Base-by-base conservation (phyloP, 2,113 vertebrate species). In the Oryzias javanicus region DNA sequence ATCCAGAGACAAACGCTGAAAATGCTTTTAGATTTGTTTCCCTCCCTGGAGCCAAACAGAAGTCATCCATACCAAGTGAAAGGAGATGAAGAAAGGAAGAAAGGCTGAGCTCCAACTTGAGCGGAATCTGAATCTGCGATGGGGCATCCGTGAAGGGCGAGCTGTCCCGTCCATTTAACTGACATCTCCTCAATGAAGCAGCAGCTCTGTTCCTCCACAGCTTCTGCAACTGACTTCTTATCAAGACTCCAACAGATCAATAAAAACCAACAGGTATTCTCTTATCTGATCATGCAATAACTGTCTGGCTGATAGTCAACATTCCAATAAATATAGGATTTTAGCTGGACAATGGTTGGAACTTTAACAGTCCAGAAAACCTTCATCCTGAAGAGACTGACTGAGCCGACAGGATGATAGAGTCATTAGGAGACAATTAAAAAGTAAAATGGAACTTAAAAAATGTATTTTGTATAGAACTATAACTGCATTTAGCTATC, bases 101-200 rank as follows among this genome's bases (percentile, higher is more conserved):
- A 51, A 55, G 49, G 62, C 58, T 45, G 69, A 42, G 58, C 3
- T 29, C 22, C 35, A 60, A 52, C 45, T 49, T 2, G 57, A 67
- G 62, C 44, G 49, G 68, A 79, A 81, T 83, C 42, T 57, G 55
- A 74, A 83, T 65, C 55, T 53, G 60, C 14, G 5, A 17, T 51
- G 60, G 0, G 6, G 42, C 29, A 35, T 35, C 29, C 29, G 3
- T 35, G 29, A 35, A 75, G 54, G 62, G n/a, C 14, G 29, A 67
- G 47, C 67, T 69, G 59, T 72, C 81, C 56, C n/a, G 17, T 64
- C 62, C 59, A 76, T 51, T 82, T 71, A 68, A 80, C 50, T 12
- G 70, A 84, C 68, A 58, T 62, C 64, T 70, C 57, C 76, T 64
- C 76, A 80, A 86, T 85, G 56, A 83, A 78, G 64, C 27, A 0